Evolutionary conservation across 2,113 vertebrate species (phyloP), one percentile per base, ranked within the genome.

Genomic region (Strix aluco): DNA sequence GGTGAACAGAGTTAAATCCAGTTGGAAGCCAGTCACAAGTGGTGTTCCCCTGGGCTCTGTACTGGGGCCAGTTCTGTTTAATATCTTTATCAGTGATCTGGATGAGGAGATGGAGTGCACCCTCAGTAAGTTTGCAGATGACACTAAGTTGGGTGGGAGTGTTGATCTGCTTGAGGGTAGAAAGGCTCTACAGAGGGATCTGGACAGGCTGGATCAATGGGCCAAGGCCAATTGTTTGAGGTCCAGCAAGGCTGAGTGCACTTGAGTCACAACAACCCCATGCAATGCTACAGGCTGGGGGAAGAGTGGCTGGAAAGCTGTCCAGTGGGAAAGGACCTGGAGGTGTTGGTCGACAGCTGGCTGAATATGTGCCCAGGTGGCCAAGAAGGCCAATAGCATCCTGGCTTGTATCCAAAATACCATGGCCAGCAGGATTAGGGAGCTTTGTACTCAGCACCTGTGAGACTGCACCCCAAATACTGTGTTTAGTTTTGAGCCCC

Each of bases 301-400:
- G 40, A 29, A 5, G 51, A 46, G 19, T 67, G 32, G 19, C 40
- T 57, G 52, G 34, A 55, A 36, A 67, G 40, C 14, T 44, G 30
- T 23, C 19, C 3, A 6, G 18, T 0, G 0, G 10, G 16, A 22
- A 65, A 29, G 8, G 9, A 38, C 25, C 9, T 25, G 29, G 12
- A 4, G 9, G 20, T 44, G 21, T 32, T 57, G 38, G 27, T 38
- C 0, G 1, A 38, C 20, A 57, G 6, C 13, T 0, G 0, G 10
- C 42, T 58, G 21, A 70, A 13, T 4, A 46, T 14, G 32, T 44
- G 49, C 38, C 23, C 13, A 26, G 22, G 54, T 49, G 17, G n/a
- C 66, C n/a, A 59, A 59, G 44, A 61, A 21, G 5, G 55, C 30
- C 65, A 81, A 58, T 1, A 6, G 26, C 26, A 46, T 25, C 20